These are phyloP conservation scores for Mystacides longicornis DNA, from an alignment of 2,888 invertebrate genomes.

Conservation along the genomic window DNA sequence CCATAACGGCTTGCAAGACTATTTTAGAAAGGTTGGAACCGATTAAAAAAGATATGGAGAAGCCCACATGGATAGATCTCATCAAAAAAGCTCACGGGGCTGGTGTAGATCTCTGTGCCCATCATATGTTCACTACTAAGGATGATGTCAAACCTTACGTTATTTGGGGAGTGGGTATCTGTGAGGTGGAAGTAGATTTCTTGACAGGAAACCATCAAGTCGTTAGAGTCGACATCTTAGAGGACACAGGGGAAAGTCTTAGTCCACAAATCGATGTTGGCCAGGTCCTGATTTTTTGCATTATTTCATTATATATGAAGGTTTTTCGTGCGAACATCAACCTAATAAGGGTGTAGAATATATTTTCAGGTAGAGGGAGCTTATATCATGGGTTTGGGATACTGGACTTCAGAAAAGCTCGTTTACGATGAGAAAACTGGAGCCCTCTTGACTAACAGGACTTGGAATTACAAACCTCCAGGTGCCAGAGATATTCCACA, in stretches of 20 bases:
- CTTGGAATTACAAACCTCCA: conserved; percentile 69
- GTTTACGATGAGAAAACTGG: conserved; percentile 52
- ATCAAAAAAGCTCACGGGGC: conserved; percentile 43
- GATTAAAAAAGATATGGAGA: conserved; percentile 35
- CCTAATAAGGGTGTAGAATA: neutral
- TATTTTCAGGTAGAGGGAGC: conserved; percentile 33
- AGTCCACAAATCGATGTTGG: conserved; percentile 62
- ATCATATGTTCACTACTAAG: conserved; percentile 39
- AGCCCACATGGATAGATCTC: conserved; percentile 47
- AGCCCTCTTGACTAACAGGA: conserved; percentile 56
- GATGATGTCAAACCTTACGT: conserved; percentile 46
- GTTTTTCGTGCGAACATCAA: neutral
- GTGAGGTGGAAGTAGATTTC: conserved; percentile 64
- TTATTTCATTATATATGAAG: neutral
- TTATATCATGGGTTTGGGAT: conserved; percentile 64
- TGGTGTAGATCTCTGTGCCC: conserved; percentile 49
- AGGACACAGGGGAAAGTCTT: conserved; percentile 60
- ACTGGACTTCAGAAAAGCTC: conserved; percentile 62
- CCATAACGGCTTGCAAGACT: conserved; percentile 46
- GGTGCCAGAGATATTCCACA: conserved; percentile 63
- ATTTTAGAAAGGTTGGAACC: conserved; percentile 42
- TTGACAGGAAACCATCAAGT: conserved; percentile 60
- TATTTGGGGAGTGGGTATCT: conserved; percentile 53
- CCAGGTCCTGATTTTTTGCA: conserved; percentile 40
- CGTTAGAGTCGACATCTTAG: conserved; percentile 54